A percentile compares a stretch with the other conserved stretches of the same genome.
Conservation (phyloP, 2,797 vertebrate genomes). For the Rhynchotus rufescens region DNA sequence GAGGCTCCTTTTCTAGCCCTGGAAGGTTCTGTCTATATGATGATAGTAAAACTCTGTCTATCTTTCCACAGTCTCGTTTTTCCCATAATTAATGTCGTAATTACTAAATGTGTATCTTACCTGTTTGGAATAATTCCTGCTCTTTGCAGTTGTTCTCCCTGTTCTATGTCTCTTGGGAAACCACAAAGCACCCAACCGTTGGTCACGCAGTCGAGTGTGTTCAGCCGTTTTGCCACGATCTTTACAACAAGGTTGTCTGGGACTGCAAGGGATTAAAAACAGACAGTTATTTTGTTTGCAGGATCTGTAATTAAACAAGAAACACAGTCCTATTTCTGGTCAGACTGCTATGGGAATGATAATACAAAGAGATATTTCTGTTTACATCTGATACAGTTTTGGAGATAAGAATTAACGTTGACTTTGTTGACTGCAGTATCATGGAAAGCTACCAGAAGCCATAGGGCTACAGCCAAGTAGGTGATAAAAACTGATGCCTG, state of each 20-base stretch:
- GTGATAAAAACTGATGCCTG: neutral
- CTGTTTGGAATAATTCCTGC: slow-evolving; percentile 85
- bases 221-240: slow-evolving; percentile 82
- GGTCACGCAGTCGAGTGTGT: slow-evolving; percentile 80
- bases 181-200: slow-evolving; percentile 90
- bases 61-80: neutral
- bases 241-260: slow-evolving; percentile 85
- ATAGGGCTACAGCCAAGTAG: neutral
- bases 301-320: neutral
- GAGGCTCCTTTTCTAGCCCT: neutral
- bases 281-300: neutral
- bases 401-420: neutral
- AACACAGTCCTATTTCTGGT: neutral
- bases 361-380: neutral
- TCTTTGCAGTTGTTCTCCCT: slow-evolving; percentile 80
- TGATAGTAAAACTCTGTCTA: neutral
- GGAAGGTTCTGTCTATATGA: neutral
- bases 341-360: neutral
- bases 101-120: slow-evolving; percentile 63
- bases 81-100: rapidly evolving
- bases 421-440: neutral
- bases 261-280: slow-evolving; percentile 75
- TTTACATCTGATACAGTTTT: neutral
- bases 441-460: neutral
- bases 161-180: slow-evolving; percentile 85